These are phyloP conservation scores for Siphonodentalium dalli DNA, from an alignment of 2,888 invertebrate species.

Conservation along the genomic window DNA sequence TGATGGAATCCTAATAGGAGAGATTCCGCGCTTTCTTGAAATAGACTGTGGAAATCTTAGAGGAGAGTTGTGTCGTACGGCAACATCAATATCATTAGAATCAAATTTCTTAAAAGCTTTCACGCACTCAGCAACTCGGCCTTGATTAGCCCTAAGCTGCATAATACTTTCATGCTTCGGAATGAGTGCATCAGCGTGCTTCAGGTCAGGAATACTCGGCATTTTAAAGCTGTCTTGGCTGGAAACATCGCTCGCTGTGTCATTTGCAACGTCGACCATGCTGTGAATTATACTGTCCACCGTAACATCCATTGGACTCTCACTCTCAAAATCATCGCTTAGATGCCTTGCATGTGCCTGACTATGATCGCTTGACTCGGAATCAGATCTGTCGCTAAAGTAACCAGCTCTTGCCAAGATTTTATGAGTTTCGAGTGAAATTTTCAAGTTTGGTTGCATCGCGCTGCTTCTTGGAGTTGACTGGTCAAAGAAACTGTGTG, in stretches of 20 bases:
- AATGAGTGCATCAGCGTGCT: conserved; percentile 39
- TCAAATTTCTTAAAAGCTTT: conserved; percentile 34
- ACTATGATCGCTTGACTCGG: conserved; percentile 11
- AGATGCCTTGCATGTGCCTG: conserved; percentile 1
- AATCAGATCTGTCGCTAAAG: conserved; percentile 23
- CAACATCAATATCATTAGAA: conserved; percentile 26
- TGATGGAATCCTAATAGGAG: conserved; percentile 53
- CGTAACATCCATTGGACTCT: conserved; percentile 26
- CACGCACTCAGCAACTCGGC: conserved; percentile 47
- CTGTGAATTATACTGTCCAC: too few relatives aligned
- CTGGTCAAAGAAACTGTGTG: conserved; percentile 36
- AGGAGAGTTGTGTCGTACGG: conserved; percentile 38
- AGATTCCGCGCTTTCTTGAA: conserved; percentile 39
- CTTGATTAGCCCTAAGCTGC: conserved; percentile 44
- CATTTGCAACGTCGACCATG: too few relatives aligned
- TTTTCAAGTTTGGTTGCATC: conserved; percentile 47
- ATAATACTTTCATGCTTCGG: conserved; percentile 49
- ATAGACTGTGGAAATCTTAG: conserved; percentile 47
- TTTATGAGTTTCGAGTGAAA: conserved; percentile 51
- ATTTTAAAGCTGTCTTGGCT: too few relatives aligned
- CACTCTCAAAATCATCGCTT: conserved; percentile 32
- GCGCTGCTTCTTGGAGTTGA: conserved; percentile 22
- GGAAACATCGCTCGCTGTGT: too few relatives aligned
- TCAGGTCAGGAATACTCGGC: conserved; percentile 35
- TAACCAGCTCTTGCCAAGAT: conserved; percentile 53